Conservation (phyloP, 2,113 vertebrate genomes). For the Mixornis gularis region DNA sequence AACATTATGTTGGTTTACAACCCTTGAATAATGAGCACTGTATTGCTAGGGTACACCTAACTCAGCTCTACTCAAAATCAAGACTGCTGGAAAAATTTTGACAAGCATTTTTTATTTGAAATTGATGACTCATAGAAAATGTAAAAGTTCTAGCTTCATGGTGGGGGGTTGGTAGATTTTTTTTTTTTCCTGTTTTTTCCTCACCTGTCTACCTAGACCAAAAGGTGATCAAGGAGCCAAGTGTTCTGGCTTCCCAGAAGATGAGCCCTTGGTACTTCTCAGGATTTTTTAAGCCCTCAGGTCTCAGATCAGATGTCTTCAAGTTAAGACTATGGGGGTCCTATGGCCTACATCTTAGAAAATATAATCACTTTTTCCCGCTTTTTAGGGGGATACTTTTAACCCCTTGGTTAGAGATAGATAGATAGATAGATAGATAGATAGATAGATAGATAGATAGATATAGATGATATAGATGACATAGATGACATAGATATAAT, state of each 20-base stretch:
- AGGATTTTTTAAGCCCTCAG: not conserved
- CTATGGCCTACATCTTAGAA: not conserved
- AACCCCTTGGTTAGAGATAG: not conserved
- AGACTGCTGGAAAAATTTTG: not conserved
- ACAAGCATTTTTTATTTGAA: not conserved
- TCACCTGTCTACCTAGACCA: not conserved
- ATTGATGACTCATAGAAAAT: not conserved
- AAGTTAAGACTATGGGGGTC: accelerated
- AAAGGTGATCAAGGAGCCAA: not conserved
- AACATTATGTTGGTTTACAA: not conserved
- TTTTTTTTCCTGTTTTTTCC: not conserved
- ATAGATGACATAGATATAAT: no score
- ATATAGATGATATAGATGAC: no score
- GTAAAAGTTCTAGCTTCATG: not conserved
- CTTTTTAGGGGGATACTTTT: not conserved
- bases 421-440: no score
- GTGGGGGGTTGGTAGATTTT: accelerated
- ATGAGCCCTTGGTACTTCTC: not conserved
- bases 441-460: no score
- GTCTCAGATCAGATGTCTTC: not conserved
- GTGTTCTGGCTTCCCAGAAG: not conserved
- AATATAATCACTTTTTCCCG: not conserved
- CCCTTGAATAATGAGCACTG: not conserved
- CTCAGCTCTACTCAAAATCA: not conserved
- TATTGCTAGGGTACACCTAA: not conserved